These are phyloP conservation scores for Myotis lucifugus DNA, from an alignment of 2,113 vertebrate genomes.

Conservation along the genomic window DNA sequence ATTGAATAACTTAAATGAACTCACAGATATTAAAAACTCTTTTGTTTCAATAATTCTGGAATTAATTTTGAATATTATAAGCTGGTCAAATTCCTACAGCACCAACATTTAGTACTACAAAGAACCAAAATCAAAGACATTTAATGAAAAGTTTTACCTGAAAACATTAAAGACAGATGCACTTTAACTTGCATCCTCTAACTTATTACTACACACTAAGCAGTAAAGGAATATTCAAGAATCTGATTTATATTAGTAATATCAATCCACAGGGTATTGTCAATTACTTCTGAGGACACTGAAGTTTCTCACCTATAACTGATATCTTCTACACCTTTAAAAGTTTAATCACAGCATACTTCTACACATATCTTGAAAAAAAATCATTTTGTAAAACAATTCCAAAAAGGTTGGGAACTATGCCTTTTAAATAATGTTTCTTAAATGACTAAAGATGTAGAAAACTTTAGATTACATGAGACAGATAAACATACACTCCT, in stretches of 20 bases:
- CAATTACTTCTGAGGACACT: neutral
- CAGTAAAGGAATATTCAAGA: neutral
- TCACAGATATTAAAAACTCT: neutral
- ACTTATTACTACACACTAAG: neutral
- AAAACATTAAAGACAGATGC: neutral
- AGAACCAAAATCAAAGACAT: slow-evolving; percentile 32
- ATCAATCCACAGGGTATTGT: neutral
- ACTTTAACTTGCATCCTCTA: slow-evolving; percentile 16
- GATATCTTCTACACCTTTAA: neutral
- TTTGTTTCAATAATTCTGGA: slow-evolving; percentile 41
- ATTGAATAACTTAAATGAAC: neutral
- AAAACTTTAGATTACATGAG: slow-evolving; percentile 12
- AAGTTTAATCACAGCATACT: slow-evolving; percentile 1
- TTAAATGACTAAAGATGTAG: slow-evolving; percentile 23
- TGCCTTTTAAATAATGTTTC: slow-evolving; percentile 28
- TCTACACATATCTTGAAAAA: neutral
- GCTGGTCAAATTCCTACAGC: neutral
- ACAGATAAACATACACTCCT: neutral
- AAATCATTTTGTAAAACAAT: slow-evolving; percentile 29
- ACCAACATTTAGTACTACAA: slow-evolving; percentile 1
- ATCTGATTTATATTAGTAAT: neutral
- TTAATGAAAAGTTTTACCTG: slow-evolving; percentile 27
- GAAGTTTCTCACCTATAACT: neutral
- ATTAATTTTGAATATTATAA: slow-evolving; percentile 26
- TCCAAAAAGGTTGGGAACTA: neutral